Evolutionary conservation across 2,113 vertebrate genomes (phyloP).

Genomic region (Lagenorhynchus albirostris): DNA sequence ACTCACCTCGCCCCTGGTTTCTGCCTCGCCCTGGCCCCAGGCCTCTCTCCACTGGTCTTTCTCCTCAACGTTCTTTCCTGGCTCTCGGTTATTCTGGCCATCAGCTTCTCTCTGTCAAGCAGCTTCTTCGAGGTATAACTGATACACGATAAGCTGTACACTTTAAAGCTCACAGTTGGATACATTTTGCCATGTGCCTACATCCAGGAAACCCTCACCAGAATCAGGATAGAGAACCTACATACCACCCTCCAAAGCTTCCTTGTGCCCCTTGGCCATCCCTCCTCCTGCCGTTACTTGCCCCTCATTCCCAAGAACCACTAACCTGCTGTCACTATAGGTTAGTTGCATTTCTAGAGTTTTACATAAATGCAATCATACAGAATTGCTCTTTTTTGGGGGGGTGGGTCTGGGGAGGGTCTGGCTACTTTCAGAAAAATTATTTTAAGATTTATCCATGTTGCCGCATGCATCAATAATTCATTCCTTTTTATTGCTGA

Average conservation of each 20-base stretch:
- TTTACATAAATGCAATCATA: not conserved
- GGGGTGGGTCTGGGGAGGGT: accelerated
- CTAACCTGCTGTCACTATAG: not conserved
- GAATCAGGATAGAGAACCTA: not conserved
- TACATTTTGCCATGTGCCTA: not conserved
- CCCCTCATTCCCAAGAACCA: not conserved
- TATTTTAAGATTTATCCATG: not conserved
- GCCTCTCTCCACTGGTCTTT: not conserved
- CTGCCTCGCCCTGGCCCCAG: not conserved
- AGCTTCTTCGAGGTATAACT: not conserved
- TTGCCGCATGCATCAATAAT: not conserved
- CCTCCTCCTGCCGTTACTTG: not conserved
- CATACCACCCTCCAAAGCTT: not conserved
- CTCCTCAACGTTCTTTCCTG: not conserved
- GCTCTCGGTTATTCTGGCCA: not conserved
- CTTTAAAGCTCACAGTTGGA: not conserved
- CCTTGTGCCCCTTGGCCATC: not conserved
- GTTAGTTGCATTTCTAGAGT: not conserved
- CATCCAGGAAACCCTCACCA: not conserved
- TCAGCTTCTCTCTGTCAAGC: not conserved
- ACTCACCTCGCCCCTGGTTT: not conserved
- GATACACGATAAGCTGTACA: not conserved
- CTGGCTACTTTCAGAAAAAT: not conserved
- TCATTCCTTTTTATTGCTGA: not conserved
- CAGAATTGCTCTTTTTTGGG: not conserved